phyloP scores from a whole-genome alignment of 1,140 invertebrate genomes.

The Trichomalopsis sarcophagae region DNA sequence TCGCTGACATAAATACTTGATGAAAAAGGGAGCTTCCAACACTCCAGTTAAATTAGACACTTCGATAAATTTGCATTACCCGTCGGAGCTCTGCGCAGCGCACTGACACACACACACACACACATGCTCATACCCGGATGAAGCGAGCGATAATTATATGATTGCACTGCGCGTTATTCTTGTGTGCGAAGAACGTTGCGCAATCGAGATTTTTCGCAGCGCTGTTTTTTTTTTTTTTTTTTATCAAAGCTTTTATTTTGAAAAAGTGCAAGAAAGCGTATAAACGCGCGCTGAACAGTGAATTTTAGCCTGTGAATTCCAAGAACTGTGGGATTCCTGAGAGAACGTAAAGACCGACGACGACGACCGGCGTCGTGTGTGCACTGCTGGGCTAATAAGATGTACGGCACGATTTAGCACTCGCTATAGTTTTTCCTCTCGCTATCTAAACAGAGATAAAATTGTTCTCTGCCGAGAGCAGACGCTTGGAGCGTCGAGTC shows the following conservation, averaged over 20 bases:
- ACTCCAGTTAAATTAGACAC: conserved; percentile 29
- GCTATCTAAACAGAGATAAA: conserved; percentile 4
- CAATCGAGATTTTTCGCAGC: no score
- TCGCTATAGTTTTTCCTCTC: background rate
- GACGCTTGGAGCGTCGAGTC: background rate
- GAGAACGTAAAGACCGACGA: background rate
- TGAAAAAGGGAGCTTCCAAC: conserved; percentile 35
- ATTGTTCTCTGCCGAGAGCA: background rate
- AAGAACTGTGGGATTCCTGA: background rate
- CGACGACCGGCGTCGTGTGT: background rate
- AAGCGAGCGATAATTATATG: no score
- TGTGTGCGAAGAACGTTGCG: no score
- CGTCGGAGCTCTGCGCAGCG: background rate
- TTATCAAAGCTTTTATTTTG: no score
- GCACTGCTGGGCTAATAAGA: conserved; percentile 2
- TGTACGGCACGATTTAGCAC: background rate
- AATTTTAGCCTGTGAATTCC: background rate
- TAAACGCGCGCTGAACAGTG: background rate
- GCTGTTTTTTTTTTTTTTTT: no score
- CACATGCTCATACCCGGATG: background rate
- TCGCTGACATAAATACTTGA: conserved; percentile 38
- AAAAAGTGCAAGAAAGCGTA: no score
- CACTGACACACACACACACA: background rate
- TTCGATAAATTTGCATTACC: conserved; percentile 29
- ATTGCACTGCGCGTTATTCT: no score